These are phyloP conservation scores for Isurus oxyrinchus DNA, from an alignment of 2,113 vertebrate genomes.

Conservation along the genomic window DNA sequence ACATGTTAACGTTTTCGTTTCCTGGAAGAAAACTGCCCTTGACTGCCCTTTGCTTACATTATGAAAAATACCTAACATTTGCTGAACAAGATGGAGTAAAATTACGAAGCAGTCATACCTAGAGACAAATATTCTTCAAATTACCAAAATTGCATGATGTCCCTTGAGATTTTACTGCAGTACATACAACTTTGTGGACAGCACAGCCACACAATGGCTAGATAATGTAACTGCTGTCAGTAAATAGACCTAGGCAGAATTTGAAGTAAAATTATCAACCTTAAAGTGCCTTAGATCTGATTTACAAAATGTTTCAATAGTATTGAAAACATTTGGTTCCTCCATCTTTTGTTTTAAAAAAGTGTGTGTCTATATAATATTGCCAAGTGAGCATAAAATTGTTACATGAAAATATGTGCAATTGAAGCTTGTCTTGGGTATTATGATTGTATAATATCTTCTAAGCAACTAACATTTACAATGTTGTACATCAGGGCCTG, in stretches of 20 bases:
- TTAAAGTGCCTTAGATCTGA: neutral
- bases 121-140: neutral
- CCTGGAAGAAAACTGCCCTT: too few relatives aligned
- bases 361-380: too few relatives aligned
- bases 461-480: neutral
- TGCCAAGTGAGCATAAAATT: neutral
- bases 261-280: neutral
- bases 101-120: too few relatives aligned
- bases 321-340: neutral
- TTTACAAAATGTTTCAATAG: neutral
- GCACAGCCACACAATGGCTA: neutral
- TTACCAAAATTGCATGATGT: neutral
- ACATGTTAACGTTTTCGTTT: neutral
- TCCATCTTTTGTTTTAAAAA: neutral
- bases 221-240: neutral
- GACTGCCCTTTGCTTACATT: too few relatives aligned
- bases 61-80: too few relatives aligned
- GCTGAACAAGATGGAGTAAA: too few relatives aligned
- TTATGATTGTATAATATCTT: neutral
- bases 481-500: too few relatives aligned
- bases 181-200: neutral
- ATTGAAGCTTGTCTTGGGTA: neutral
- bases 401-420: neutral
- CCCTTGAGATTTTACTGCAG: neutral
- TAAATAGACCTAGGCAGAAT: neutral